Evolutionary conservation across 2,888 invertebrate genomes (phyloP).

Genomic region (Melitaea athalia): DNA sequence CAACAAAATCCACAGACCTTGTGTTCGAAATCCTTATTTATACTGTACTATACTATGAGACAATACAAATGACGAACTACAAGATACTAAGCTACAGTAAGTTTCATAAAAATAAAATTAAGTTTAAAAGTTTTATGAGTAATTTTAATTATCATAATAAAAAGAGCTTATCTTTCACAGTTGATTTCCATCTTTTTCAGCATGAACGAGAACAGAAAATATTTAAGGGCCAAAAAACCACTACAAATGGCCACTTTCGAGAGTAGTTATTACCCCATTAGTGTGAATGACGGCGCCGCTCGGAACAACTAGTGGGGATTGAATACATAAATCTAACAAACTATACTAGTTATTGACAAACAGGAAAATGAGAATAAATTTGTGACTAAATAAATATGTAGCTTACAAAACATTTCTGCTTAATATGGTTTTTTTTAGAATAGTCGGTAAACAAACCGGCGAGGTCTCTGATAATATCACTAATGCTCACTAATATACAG

Average conservation of each 20-base stretch:
- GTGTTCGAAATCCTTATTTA: too few relatives aligned
- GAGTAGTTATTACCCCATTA: conserved; percentile 73
- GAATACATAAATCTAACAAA: conserved; percentile 57
- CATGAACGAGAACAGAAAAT: conserved; percentile 59
- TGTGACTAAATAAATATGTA: background rate
- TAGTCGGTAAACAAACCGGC: too few relatives aligned
- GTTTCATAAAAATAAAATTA: too few relatives aligned
- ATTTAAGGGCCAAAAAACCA: conserved; percentile 59
- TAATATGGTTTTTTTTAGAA: background rate
- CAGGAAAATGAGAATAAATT: background rate
- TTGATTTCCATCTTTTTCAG: conserved; percentile 37
- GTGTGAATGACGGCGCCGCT: conserved; percentile 57
- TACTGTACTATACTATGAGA: too few relatives aligned
- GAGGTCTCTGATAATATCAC: too few relatives aligned
- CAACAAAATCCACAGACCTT: too few relatives aligned
- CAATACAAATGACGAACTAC: too few relatives aligned
- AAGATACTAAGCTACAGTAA: too few relatives aligned
- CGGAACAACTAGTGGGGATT: conserved; percentile 57
- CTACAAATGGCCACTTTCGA: conserved; percentile 66
- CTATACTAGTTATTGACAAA: conserved; percentile 15
- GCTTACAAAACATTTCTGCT: background rate
- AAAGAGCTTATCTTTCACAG: conserved; percentile 12
- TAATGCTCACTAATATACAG: too few relatives aligned
- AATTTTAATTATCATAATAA: background rate
- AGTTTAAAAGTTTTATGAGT: too few relatives aligned